Base-by-base conservation (phyloP, 2,113 vertebrate species). In the Heliornis fulica region DNA sequence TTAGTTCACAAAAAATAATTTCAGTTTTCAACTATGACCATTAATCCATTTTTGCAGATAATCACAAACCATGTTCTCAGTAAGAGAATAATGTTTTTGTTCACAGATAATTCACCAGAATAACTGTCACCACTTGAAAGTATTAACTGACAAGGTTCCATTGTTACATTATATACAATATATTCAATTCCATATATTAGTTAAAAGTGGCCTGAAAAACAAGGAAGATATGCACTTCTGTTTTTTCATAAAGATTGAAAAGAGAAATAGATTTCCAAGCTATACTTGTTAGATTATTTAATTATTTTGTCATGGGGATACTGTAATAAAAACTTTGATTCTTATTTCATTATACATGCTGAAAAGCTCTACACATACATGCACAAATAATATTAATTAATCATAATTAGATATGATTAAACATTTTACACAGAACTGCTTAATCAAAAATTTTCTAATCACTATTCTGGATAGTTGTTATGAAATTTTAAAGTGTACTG, bases 1-100 rank as follows among this genome's bases (percentile, higher is more conserved):
- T 45, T 60, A 80, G 8, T 22, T 86, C 25, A 28, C 29, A n/a
- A 72, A 87, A 66, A 91, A 43, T 71, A 77, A 46, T 71, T 96
- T 50, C 46, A 22, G 22, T 46, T n/a, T 46, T 46, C 45, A 80
- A 48, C n/a, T 91, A n/a, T 75, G 53, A 74, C 23, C 38, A n/a
- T 72, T 94, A 78, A 97, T 79, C 11, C 8, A 87, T 48, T 91
- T 43, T 28, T n/a, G 16, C 23, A 54, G 46, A 34, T 40, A 95
- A 94, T 95, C 77, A 97, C 66, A 91, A 94, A 82, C 5, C 40
- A 56, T 81, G 29, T 91, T 94, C 83, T 43, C 50, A 84, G 53
- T 84, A 69, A 93, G 29, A 76, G 40, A 70, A 51, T 92, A 96
- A 79, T 69, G 78, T 83, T 40, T 97, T 91, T 95, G 34, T 94